These are phyloP conservation scores for Tetraneura akinire DNA, from an alignment of 1,140 invertebrate genomes.

Conservation along the genomic window DNA sequence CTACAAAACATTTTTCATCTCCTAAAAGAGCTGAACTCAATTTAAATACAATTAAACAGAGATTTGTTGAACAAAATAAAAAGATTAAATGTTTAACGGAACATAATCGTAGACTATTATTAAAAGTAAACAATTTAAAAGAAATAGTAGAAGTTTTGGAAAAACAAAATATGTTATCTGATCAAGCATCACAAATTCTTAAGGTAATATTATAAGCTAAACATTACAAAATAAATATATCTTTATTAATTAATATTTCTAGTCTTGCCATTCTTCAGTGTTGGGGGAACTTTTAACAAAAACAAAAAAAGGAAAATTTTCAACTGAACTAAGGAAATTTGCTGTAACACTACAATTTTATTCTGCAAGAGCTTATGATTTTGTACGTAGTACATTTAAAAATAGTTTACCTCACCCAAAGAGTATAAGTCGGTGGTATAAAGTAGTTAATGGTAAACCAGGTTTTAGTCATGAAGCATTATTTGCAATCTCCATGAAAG, in stretches of 20 bases:
- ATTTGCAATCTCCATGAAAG: conserved; percentile 55
- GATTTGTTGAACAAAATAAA: neutral
- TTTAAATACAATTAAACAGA: neutral
- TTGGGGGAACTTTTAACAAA: neutral
- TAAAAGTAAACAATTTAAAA: neutral
- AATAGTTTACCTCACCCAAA: conserved; percentile 58
- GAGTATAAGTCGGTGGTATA: conserved; percentile 59
- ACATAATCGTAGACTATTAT: neutral
- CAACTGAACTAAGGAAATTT: conserved; percentile 52
- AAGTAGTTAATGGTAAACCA: conserved; percentile 57
- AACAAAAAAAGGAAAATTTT: conserved; percentile 9
- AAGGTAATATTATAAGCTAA: neutral
- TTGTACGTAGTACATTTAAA: conserved; percentile 58
- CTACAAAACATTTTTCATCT: neutral
- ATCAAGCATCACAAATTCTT: conserved; percentile 7
- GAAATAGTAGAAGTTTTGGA: neutral
- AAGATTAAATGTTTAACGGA: neutral
- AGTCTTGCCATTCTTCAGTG: neutral
- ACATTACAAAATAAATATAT: neutral
- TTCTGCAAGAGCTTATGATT: conserved; percentile 58
- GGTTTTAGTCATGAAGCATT: conserved; percentile 59
- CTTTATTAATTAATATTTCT: conserved; percentile 3
- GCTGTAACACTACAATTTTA: conserved; percentile 59
- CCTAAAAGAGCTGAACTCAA: neutral
- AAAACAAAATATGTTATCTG: conserved; percentile 8